Evolutionary conservation across 1,140 invertebrate genomes (phyloP).

Genomic region (Venustaconcha ellipsiformis): DNA sequence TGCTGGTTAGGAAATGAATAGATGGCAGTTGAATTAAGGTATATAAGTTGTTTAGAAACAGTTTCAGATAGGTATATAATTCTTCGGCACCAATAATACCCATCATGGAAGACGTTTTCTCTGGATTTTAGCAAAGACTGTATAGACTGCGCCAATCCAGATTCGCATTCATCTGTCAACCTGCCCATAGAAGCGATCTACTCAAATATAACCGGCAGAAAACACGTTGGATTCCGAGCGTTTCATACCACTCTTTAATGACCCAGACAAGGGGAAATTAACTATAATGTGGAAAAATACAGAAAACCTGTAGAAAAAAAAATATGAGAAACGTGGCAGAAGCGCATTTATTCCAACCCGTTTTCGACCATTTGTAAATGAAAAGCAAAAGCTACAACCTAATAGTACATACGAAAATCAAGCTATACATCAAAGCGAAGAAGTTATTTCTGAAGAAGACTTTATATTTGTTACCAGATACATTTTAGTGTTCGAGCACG

Average conservation of each 20-base stretch:
- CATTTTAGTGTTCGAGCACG: no score
- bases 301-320: background rate
- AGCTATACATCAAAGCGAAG: no score
- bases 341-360: background rate
- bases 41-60: no score
- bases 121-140: background rate
- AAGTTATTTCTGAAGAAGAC: no score
- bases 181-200: background rate
- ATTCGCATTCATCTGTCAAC: background rate
- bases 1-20: background rate
- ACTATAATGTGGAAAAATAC: conserved; percentile 4
- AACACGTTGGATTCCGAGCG: background rate
- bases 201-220: background rate
- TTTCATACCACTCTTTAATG: background rate
- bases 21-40: no score
- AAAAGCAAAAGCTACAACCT: no score
- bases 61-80: no score
- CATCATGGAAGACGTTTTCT: background rate
- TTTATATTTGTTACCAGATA: no score
- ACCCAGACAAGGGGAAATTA: background rate
- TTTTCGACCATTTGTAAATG: background rate
- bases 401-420: no score
- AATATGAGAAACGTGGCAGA: no score
- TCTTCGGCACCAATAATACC: no score
- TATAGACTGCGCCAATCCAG: no score